Base-by-base conservation (phyloP, 2,797 vertebrate genomes). In the Xiphorhynchus erythropygius region DNA sequence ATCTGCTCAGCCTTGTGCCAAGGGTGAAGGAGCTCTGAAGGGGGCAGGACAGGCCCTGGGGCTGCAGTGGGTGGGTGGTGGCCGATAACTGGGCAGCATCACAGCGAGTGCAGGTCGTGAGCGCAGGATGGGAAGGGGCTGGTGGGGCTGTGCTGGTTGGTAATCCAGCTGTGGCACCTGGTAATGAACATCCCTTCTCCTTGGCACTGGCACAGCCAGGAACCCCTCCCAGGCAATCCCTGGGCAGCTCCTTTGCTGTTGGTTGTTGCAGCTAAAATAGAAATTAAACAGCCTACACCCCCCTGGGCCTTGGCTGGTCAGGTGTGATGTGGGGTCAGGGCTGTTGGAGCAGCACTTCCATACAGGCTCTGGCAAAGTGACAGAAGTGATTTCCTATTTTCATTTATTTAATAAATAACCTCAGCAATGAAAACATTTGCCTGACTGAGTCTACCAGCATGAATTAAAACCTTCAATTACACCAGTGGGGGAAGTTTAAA, bases 401-500 rank as follows among this genome's bases (percentile, higher is more conserved):
- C 41, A 22, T 71, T 80, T 87, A 28, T 95, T 89, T 89, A 44
- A 93, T 82, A 86, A 94, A 89, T 91, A 89, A 70, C 49, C 18
- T 4, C 77, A 71, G 53, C 69, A 12, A 47, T 1, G 59, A 73
- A 62, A 86, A 59, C 18, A 24, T 74, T 92, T 65, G 73, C 73
- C 75, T 62, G 63, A 10, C 87, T 89, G 32, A 0, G 11, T 76
- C 65, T 71, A 60, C 67, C 76, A 70, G 75, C 57, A 7, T 65
- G 87, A 94, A 83, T 94, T 90, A 90, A 75, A 94, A 60, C 74
- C 84, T 83, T 97, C 90, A 92, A 42, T 96, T 96, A 91, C 91
- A 92, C 55, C 75, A 9, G 7, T 19, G 73, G 88, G 87, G 78
- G 60, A 64, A 84, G 52, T 89, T 92, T 93, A 94, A 95, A 95